Evolutionary conservation across 2,113 vertebrate species (phyloP), one percentile per base, ranked within the genome.

Genomic region (Antidorcas marsupialis): DNA sequence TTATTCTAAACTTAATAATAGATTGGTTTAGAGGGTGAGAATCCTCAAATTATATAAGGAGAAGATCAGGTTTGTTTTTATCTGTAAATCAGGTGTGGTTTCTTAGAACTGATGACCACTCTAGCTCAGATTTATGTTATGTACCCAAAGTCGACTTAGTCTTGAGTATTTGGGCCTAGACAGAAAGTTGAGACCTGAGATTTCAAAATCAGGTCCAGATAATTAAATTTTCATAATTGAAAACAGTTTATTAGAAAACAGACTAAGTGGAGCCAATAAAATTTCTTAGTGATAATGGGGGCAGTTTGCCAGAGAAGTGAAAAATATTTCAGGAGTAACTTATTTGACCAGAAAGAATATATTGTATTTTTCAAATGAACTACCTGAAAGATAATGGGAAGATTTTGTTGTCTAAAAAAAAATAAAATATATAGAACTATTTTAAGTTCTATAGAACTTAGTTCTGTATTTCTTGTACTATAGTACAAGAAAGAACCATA

Each of bases 61-160:
- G 91, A 92, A 95, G 84, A 81, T 60, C 81, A 79, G 50, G 87
- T 86, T 93, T 97, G 25, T 91, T 96, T 28, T 87, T 36, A 27
- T 82, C 59, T 90, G 39, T 95, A n/a, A 90, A 94, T 64, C 64
- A 30, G 57, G 62, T 39, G 7, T 90, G 43, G n/a, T 94, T 88
- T 81, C 39, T 91, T 71, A 45, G 59, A 23, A 19, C 15, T 71
- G 74, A 62, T 52, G 30, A 50, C 25, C 50, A 30, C 1, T 92
- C 59, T 67, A 93, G 39, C 76, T 7, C 5, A 27, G 53, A 30
- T 78, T 94, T 57, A 60, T 92, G 92, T 95, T 84, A 90, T 89
- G 62, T 81, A 55, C 81, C 36, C 33, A 86, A 33, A 86, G 9
- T 62, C 91, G 47, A 21, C 30, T 96, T 88, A 74, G 45, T 64